phyloP scores from a whole-genome alignment of 2,797 vertebrate species.

The Notolepis coatsorum region DNA sequence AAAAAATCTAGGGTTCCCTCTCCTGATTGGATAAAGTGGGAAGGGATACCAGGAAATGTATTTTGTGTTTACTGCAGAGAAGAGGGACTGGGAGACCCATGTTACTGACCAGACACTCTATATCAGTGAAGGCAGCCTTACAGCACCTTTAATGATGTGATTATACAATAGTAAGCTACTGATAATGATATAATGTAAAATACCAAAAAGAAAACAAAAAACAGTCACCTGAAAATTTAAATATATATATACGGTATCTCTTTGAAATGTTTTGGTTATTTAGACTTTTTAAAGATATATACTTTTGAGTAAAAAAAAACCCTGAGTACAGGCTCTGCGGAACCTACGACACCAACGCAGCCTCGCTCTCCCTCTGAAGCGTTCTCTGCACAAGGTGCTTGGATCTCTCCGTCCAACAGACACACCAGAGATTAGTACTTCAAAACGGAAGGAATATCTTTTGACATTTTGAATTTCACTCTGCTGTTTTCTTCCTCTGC shows the following conservation, averaged over 20 bases:
- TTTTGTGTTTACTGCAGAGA: too few relatives aligned
- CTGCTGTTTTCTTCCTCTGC: not conserved
- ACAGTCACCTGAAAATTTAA: constrained; percentile 22
- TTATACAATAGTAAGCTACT: not conserved
- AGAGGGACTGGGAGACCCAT: too few relatives aligned
- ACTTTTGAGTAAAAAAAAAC: constrained; percentile 9
- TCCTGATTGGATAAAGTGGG: too few relatives aligned
- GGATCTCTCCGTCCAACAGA: not conserved
- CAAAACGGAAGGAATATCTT: not conserved
- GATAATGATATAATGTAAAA: constrained; percentile 7
- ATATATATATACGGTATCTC: not conserved
- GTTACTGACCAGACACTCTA: too few relatives aligned
- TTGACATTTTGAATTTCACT: not conserved
- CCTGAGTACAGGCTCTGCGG: constrained; percentile 4
- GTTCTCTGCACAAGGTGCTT: too few relatives aligned
- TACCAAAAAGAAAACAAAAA: constrained; percentile 33
- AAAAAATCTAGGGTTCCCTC: too few relatives aligned
- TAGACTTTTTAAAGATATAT: too few relatives aligned
- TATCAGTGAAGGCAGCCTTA: too few relatives aligned
- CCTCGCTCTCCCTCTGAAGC: too few relatives aligned
- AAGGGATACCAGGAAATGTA: too few relatives aligned
- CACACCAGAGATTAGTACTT: not conserved
- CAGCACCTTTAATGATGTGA: too few relatives aligned
- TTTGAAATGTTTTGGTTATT: not conserved
- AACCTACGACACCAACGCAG: too few relatives aligned